Evolutionary conservation across 2,888 invertebrate species (phyloP).

Genomic region (Dryococelus australis): DNA sequence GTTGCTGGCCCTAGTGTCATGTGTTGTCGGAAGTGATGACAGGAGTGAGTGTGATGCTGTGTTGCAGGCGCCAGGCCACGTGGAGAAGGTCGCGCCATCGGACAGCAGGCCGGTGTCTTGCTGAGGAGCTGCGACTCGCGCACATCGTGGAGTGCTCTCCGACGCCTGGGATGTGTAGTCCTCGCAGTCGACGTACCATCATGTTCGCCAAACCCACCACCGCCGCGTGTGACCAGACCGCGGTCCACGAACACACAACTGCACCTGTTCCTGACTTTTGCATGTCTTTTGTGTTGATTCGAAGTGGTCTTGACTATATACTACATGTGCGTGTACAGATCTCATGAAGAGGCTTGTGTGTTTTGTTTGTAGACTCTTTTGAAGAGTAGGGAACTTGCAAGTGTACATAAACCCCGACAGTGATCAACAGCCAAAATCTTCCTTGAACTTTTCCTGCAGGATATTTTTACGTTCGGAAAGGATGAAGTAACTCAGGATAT

Average conservation of each 20-base stretch:
- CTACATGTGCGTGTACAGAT: neutral
- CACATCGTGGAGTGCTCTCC: conserved; percentile 50
- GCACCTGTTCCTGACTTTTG: neutral
- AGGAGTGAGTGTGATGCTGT: conserved; percentile 54
- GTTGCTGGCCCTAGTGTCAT: too few relatives aligned
- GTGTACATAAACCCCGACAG: neutral
- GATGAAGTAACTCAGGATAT: neutral
- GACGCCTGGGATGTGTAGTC: conserved; percentile 59
- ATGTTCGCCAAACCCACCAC: conserved; percentile 21
- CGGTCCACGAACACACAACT: neutral
- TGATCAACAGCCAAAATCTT: neutral
- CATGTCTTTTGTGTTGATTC: neutral
- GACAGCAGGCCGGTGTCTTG: conserved; percentile 63
- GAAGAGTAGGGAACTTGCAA: neutral
- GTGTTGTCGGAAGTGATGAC: too few relatives aligned
- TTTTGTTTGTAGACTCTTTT: neutral
- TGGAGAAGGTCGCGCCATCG: conserved; percentile 67
- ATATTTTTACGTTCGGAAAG: neutral
- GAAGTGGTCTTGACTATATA: neutral
- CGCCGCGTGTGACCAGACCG: too few relatives aligned
- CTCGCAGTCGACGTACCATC: conserved; percentile 40
- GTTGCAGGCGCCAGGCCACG: conserved; percentile 65
- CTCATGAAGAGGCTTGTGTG: neutral
- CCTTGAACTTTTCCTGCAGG: too few relatives aligned
- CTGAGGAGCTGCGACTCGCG: conserved; percentile 46